Evolutionary conservation across 2,797 vertebrate genomes (phyloP), one percentile per base, ranked within the genome.

Genomic region (Sebastiscus tertius): DNA sequence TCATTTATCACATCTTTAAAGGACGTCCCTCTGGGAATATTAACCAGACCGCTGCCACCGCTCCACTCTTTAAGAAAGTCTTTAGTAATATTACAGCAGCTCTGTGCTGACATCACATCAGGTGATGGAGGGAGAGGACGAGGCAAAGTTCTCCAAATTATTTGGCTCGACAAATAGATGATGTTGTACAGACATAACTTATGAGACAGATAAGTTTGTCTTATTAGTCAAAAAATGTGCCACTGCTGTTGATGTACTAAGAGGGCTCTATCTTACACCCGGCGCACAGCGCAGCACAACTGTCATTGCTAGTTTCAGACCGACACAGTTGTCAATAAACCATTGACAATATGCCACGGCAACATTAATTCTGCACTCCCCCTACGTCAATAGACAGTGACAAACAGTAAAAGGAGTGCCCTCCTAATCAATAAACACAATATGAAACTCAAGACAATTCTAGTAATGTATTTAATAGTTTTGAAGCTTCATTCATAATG

Each of bases 1-100:
- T 86, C 89, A 86, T 92, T 79, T 55, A 85, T 92, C 89, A 89
- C 77, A 70, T 88, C 78, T 88, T 82, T 90, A 87, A 88, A 87
- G 80, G 73, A 87, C 78, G 70, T 88, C 88, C 83, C 86, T 79
- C 14, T 1, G 85, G 89, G 89, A 88, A 86, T 85, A 89, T 89
- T 88, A 88, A 86, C 85, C 84, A 80, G 82, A 79, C 33, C 62
- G 52, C 64, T 83, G 85, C 83, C 85, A 71, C 69, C 31, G 22
- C 69, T 85, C 63, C 76, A 62, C 77, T 81, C 84, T 88, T 87
- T 88, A 82, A 84, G 66, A 59, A 77, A 86, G 79, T 84, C 79
- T 87, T 87, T 83, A 84, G 81, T 73, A 26, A 84, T 72, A 77
- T 87, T 85, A 87, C 36, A 67, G 66, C 79, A n/a, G 77, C 79